phyloP scores from a whole-genome alignment of 1,140 invertebrate species.

The Tenebrio molitor region DNA sequence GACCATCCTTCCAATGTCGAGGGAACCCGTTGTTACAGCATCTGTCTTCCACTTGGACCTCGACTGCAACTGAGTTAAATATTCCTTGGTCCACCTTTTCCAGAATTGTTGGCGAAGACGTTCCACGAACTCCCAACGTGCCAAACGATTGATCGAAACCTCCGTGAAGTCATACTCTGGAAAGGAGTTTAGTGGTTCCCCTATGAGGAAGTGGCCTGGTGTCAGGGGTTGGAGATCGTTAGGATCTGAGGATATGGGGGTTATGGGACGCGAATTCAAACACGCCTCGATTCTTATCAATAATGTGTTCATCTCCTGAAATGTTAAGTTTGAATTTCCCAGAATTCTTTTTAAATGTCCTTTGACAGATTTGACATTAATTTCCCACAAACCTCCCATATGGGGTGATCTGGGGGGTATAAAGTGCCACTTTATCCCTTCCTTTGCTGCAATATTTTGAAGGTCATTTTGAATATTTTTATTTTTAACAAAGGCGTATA shows the following conservation, averaged over 20 bases:
- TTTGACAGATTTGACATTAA: slow-evolving; percentile 64
- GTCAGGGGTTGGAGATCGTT: slow-evolving; percentile 57
- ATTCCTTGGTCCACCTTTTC: slow-evolving; percentile 58
- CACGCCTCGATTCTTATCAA: slow-evolving; percentile 45
- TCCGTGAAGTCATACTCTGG: slow-evolving; percentile 45
- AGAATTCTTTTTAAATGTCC: slow-evolving; percentile 60
- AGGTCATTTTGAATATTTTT: too few relatives aligned
- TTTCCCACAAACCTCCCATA: slow-evolving; percentile 67
- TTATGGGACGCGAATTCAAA: slow-evolving; percentile 51
- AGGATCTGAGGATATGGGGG: slow-evolving; percentile 52
- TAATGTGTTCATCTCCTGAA: slow-evolving; percentile 46
- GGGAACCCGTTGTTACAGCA: not conserved
- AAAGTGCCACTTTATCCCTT: slow-evolving; percentile 62
- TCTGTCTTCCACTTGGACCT: slow-evolving; percentile 47
- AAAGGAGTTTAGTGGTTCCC: slow-evolving; percentile 49
- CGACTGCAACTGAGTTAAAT: slow-evolving; percentile 53
- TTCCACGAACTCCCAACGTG: slow-evolving; percentile 53
- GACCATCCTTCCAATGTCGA: slow-evolving; percentile 48
- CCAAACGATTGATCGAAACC: not conserved
- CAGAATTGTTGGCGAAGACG: slow-evolving; percentile 56
- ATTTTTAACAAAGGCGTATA: not conserved
- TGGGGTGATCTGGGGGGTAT: slow-evolving; percentile 65
- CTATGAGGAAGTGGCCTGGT: slow-evolving; percentile 65
- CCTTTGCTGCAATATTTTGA: too few relatives aligned
- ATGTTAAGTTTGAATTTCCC: slow-evolving; percentile 49